Evolutionary conservation across 1,140 invertebrate genomes (phyloP), one percentile per base, ranked within the genome.

Genomic region (Drosophila ficusphila): DNA sequence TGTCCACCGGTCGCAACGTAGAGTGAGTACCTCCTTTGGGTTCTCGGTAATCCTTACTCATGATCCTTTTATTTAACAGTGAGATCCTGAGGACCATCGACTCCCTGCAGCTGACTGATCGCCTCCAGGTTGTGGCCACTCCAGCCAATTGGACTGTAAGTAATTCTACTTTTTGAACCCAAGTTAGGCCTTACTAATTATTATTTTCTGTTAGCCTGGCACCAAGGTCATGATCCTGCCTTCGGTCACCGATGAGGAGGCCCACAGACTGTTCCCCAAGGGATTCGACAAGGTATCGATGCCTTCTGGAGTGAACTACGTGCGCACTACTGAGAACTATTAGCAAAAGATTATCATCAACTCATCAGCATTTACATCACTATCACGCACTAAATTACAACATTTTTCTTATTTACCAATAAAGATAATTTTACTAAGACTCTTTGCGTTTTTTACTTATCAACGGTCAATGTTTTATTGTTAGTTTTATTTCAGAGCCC

Each of bases 1-100:
- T 96, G 12, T 98, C 96, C 11, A 97, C 96, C 38, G 97, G 97
- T 31, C 94, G 97, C 65, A 98, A 98, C 92, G 97, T 98, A 78
- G 95, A 96, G 97, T 98, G 92, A 94, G 95, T 94, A 49, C 11
- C 2, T 7, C 9, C 2, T 7, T 12, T 3, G 1, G n/a, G 19
- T 4, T 1, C 6, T 4, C 5, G 2, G 38, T 12, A 1, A 3
- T 21, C 4, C 2, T 9, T n/a, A 41, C 33, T 31, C 12, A 48
- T 21, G n/a, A 48, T 25, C 3, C 0, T 16, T 1, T 3, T 21
- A 16, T 33, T 9, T 27, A 94, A 39, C 86, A 98, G 97, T 93
- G 97, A 98, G 93, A 96, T 98, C 75, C 89, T 98, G 25, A 93
- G 97, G 54, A 95, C 96, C 4, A 94, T 98, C 58, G 97, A 98